These are phyloP conservation scores for Oostethus manadensis DNA, from an alignment of 2,113 vertebrate genomes.

Conservation along the genomic window DNA sequence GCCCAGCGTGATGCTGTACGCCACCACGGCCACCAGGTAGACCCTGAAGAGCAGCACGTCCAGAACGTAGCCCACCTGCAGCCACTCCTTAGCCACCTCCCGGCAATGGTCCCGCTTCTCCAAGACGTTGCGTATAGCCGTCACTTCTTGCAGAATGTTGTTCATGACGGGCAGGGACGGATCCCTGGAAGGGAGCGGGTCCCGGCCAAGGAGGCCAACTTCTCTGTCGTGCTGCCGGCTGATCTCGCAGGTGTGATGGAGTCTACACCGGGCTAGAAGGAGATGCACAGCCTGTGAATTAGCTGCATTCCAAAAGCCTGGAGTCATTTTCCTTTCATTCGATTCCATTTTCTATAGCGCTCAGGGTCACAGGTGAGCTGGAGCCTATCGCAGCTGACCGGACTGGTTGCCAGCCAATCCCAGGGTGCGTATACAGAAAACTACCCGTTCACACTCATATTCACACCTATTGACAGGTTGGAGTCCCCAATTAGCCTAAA, in stretches of 20 bases:
- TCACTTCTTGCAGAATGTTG: conserved; percentile 80
- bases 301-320: too few relatives aligned
- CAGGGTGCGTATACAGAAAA: too few relatives aligned
- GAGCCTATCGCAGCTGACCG: too few relatives aligned
- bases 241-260: conserved; percentile 68
- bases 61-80: conserved; percentile 88
- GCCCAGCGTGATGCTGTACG: conserved; percentile 85
- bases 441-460: too few relatives aligned
- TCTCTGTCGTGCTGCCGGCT: conserved; percentile 51
- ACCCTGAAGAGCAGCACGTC: conserved; percentile 87
- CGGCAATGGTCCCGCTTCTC: conserved; percentile 82
- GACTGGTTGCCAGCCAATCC: too few relatives aligned
- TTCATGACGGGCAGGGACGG: conserved; percentile 51
- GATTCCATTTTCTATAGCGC: too few relatives aligned
- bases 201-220: conserved; percentile 30
- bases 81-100: conserved; percentile 85
- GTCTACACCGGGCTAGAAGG: conserved; percentile 70
- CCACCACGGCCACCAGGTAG: conserved; percentile 82
- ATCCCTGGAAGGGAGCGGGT: conserved; percentile 51
- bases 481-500: too few relatives aligned
- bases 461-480: too few relatives aligned
- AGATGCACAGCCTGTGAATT: background rate
- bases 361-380: too few relatives aligned
- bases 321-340: too few relatives aligned
- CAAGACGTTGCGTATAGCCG: conserved; percentile 80